A percentile compares a stretch with the other conserved stretches of the same genome.
phyloP scores from a whole-genome alignment of 2,113 vertebrate species.

The Aythya baeri region DNA sequence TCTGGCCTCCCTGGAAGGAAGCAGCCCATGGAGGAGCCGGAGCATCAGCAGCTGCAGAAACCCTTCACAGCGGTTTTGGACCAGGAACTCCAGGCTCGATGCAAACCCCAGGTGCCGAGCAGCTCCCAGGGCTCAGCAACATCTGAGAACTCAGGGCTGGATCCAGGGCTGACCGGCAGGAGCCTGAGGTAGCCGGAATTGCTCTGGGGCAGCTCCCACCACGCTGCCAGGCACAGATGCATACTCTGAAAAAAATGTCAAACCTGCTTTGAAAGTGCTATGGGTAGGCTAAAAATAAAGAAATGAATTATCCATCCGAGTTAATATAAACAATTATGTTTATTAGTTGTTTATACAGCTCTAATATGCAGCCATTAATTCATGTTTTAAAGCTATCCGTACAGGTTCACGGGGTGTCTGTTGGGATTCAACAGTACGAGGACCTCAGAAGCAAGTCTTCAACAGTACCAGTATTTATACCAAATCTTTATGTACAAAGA shows the following conservation, averaged over 20 bases:
- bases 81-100: background rate
- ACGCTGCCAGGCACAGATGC: too few relatives aligned
- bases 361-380: background rate
- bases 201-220: background rate
- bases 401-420: background rate
- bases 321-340: background rate
- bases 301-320: background rate
- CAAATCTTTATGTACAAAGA: background rate
- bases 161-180: background rate
- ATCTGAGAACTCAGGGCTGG: too few relatives aligned
- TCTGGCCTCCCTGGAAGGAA: slow-evolving; percentile 14
- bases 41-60: background rate
- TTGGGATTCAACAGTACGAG: background rate
- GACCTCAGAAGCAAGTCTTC: background rate
- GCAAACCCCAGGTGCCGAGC: fast-evolving
- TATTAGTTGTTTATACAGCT: slow-evolving; percentile 9
- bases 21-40: background rate
- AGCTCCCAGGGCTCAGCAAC: fast-evolving
- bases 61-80: fast-evolving
- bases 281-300: background rate
- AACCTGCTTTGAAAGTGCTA: background rate
- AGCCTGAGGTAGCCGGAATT: background rate
- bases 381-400: background rate
- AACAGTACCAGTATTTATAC: background rate
- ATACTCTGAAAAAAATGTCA: background rate